Base-by-base conservation (phyloP, 2,888 invertebrate species). In the Calameuta idolon region DNA sequence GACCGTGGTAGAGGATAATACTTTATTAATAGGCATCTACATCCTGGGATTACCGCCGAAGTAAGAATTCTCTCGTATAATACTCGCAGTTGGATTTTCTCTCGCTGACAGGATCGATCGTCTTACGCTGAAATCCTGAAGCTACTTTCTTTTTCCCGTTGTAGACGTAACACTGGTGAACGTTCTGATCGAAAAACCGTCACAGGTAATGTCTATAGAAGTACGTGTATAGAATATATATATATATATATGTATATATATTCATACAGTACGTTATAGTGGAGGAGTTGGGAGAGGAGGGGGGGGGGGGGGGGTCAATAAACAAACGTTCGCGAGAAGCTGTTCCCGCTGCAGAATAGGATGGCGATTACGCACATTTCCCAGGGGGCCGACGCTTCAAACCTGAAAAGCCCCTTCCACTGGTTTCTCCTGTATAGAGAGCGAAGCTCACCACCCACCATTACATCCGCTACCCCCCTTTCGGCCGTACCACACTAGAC, bases 311-410 rank as follows among this genome's bases (percentile, higher is more conserved):
- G 77, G 75, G 76, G 76, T 80, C 82, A 79, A 86, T 83, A 86
- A 86, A 86, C 85, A 84, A 86, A 83, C 83, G 80, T 77, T 80
- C 80, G 83, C 80, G 84, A 86, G 87, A 86, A 87, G 82, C 81
- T 83, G 79, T 83, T 81, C 84, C 81, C 81, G 82, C 79, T 84
- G 81, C 82, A 84, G 87, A 88, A 87, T 85, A 85, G 88, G 84
- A 88, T 81, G 83, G 81, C 90, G 90, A 91, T 91, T 91, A 91
- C 88, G 87, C 87, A 88, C 91, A 91, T 91, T 91, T 91, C 91
- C 91, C 90, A 78, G 73, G 90, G 84, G 91, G 83, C 77, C 80
- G 34, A 80, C 83, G 84, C 85, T 86, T 85, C 84, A 86, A 88
- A 86, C 76, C 79, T 34, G 33, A 34, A 69, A 78, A 12, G 80